Conservation (phyloP, 2,113 vertebrate species). For the Psittacula cyanocephala region DNA sequence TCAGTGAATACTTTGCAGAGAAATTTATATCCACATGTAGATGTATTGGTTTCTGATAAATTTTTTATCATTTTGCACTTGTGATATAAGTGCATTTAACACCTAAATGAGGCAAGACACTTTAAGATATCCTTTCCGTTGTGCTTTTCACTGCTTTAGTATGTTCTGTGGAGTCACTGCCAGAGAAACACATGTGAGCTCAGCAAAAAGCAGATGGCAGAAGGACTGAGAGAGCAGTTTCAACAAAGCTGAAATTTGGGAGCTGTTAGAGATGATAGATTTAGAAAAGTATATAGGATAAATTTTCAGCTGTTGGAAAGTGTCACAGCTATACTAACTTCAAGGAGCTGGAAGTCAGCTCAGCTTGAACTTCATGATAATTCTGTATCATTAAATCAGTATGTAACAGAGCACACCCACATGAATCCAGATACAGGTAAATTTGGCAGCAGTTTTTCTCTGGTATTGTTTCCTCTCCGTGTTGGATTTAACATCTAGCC, state of each 20-base stretch:
- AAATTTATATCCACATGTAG: background rate
- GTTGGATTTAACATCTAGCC: background rate
- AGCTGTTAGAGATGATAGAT: background rate
- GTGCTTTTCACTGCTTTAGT: background rate
- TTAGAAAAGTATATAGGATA: background rate
- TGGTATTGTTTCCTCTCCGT: background rate
- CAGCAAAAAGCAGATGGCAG: background rate
- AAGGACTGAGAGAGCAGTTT: background rate
- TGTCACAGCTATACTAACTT: background rate
- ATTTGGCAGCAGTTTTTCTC: background rate
- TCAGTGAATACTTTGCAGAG: background rate
- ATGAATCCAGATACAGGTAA: background rate
- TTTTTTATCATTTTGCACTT: background rate
- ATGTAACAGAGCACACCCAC: rapidly evolving
- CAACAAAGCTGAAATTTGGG: background rate
- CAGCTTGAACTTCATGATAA: background rate
- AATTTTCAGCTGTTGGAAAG: background rate
- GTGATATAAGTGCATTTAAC: background rate
- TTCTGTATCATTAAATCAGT: background rate
- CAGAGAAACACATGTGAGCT: background rate
- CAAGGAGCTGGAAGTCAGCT: background rate
- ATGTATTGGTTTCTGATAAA: background rate
- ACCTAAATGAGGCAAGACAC: background rate
- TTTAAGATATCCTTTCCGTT: background rate
- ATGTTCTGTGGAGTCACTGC: background rate